These are phyloP conservation scores for Dendroctonus ponderosae DNA, from an alignment of 1,140 invertebrate species.

Conservation along the genomic window DNA sequence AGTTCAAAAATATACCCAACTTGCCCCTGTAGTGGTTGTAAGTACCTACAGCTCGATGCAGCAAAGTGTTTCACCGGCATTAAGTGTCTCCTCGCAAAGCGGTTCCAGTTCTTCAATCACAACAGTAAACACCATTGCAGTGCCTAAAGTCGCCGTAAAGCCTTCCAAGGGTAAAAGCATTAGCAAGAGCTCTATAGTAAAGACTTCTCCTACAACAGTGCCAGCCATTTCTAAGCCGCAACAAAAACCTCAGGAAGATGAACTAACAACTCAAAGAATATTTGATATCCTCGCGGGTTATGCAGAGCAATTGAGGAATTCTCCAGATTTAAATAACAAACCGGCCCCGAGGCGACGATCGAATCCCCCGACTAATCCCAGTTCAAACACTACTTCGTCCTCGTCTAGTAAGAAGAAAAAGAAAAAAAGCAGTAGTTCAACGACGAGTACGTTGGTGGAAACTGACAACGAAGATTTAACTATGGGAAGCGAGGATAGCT, in stretches of 20 bases:
- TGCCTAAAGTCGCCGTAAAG: conserved; percentile 56
- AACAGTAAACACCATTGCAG: conserved; percentile 52
- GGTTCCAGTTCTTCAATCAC: conserved; percentile 46
- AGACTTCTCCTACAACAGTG: conserved; percentile 50
- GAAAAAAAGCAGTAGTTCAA: conserved; percentile 22
- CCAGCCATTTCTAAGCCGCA: conserved; percentile 64
- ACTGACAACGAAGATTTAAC: conserved; percentile 64
- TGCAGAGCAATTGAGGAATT: conserved; percentile 75
- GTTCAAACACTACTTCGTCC: conserved; percentile 65
- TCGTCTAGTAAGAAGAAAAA: conserved; percentile 55
- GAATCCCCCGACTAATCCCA: conserved; percentile 71
- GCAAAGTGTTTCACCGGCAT: conserved; percentile 59
- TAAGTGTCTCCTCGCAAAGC: conserved; percentile 62
- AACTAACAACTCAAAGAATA: conserved; percentile 77
- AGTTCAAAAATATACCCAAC: conserved; percentile 53
- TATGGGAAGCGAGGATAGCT: conserved; percentile 70
- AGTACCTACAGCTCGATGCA: conserved; percentile 56
- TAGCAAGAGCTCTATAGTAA: conserved; percentile 23
- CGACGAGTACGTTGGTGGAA: conserved; percentile 38
- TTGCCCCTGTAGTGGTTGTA: conserved; percentile 61
- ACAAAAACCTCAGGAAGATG: conserved; percentile 77
- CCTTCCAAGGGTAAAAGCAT: conserved; percentile 55
- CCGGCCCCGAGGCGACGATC: conserved; percentile 72
- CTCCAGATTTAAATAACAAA: conserved; percentile 77
- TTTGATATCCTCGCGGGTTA: conserved; percentile 79